Evolutionary conservation across 2,113 vertebrate species (phyloP), one percentile per base, ranked within the genome.

Genomic region (Arenaria interpres): DNA sequence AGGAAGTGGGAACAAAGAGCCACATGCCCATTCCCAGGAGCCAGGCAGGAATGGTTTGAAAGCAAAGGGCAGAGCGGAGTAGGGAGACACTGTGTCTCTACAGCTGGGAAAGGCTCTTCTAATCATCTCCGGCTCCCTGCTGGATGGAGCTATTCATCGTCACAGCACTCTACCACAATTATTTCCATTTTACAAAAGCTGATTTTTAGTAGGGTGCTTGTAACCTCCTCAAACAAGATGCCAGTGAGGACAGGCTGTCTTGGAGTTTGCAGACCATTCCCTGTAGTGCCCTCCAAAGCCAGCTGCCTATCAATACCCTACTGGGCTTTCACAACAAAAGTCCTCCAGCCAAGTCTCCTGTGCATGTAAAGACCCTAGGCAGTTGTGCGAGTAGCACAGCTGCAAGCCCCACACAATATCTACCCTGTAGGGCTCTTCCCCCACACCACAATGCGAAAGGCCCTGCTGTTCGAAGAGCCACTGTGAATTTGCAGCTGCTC

Each of bases 161-260:
- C 76, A 85, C 71, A 88, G 93, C 86, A 56, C 30, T 81, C 54
- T 25, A 37, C 46, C 79, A 74, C 86, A 90, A 94, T 72, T 94
- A 89, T 88, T 94, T 85, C 72, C 37, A 83, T 85, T 88, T 74
- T 35, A 95, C 71, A 94, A 83, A 95, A 80, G 75, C 54, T 85
- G 25, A 45, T 62, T 85, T 93, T 95, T 66, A 91, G 68, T 60
- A 77, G 63, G 59, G 50, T 88, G 46, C 73, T 93, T 88, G 83
- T 84, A 93, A 51, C 60, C 35, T 88, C 37, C 62, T 72, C 79
- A 75, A 90, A 88, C 28, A 63, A 73, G 82, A 60, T 0, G 1
- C 35, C 60, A 67, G 50, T 48, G 56, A 87, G 24, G 64, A 10
- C 50, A 78, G 57, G 25, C 51, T 82, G 60, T 35, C 46, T 82